These are phyloP conservation scores for Polypedilum pembai DNA, from an alignment of 1,140 invertebrate species.

Conservation along the genomic window DNA sequence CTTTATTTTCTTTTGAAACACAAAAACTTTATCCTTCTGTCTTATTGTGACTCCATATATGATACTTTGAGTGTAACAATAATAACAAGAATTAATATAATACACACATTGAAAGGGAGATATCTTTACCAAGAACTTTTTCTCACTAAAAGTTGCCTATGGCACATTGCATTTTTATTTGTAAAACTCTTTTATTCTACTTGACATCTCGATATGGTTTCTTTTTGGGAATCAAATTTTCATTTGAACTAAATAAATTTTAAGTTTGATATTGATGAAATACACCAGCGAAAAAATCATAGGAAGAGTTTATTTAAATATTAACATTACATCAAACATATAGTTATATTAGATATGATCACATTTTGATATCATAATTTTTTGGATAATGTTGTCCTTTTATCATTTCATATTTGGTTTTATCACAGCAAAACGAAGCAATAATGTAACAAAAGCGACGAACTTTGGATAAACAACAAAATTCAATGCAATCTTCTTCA, in stretches of 20 bases:
- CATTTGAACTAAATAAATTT: no score
- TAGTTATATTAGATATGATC: background rate
- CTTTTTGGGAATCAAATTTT: no score
- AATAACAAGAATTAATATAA: background rate
- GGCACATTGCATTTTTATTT: background rate
- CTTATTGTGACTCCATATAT: background rate
- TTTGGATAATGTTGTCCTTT: background rate
- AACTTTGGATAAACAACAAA: background rate
- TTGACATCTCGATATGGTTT: no score
- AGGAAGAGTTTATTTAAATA: no score
- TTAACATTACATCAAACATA: no score
- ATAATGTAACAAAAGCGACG: background rate
- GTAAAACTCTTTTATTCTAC: no score
- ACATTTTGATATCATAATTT: background rate
- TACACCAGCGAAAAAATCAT: no score
- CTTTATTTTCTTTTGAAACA: background rate
- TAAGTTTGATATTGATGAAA: no score
- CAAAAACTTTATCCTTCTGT: background rate
- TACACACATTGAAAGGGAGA: no score
- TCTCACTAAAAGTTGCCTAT: background rate
- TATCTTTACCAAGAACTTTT: background rate
- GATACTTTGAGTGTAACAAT: background rate
- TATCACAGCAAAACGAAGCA: background rate
- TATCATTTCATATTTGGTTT: background rate
- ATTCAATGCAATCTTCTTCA: background rate